phyloP scores from a whole-genome alignment of 2,888 invertebrate genomes.

The Kuschelorhynchus macadamiae region DNA sequence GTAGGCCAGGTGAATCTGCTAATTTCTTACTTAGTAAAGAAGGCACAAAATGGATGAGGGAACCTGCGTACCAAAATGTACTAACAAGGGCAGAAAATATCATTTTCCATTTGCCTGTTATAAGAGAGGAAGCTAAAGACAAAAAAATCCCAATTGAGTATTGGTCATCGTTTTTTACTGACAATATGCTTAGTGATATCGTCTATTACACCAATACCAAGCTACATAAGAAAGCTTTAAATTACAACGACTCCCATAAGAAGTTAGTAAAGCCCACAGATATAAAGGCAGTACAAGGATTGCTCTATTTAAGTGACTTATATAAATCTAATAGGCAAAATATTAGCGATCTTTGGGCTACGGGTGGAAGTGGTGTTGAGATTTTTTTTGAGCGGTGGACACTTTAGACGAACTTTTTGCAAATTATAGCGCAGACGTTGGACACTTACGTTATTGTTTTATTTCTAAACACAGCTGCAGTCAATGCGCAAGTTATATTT shows the following conservation, averaged over 20 bases:
- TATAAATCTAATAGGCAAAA: background rate
- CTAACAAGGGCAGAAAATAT: background rate
- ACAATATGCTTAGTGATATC: background rate
- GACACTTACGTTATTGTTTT: background rate
- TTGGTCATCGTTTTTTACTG: background rate
- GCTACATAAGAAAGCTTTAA: background rate
- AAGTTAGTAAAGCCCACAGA: background rate
- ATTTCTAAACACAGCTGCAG: too few species aligned
- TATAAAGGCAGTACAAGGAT: background rate
- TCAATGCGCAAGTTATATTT: too few species aligned
- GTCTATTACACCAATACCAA: background rate
- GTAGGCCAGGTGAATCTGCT: too few species aligned
- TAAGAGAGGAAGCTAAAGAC: background rate
- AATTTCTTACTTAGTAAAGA: too few species aligned
- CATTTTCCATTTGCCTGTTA: background rate
- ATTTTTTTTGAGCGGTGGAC: background rate
- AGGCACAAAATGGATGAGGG: background rate
- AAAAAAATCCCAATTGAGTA: background rate
- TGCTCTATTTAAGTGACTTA: background rate
- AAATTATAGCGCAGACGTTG: background rate
- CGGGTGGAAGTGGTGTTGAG: background rate
- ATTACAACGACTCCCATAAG: background rate
- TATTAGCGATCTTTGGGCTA: background rate
- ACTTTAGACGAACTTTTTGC: background rate
- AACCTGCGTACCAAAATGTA: background rate